Evolutionary conservation across 1,140 invertebrate genomes (phyloP).

Genomic region (Cecropterus lyciades): DNA sequence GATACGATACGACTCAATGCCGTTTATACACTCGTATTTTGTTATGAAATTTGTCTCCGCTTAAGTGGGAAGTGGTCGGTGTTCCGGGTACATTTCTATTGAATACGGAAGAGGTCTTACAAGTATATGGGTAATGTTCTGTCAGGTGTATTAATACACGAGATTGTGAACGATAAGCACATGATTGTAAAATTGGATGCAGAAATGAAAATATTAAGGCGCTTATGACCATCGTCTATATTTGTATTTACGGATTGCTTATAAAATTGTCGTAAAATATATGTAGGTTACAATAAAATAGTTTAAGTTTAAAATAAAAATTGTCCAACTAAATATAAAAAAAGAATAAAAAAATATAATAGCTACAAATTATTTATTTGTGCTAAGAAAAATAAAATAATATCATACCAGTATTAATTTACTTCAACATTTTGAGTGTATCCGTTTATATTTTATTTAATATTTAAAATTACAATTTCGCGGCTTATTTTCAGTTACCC

Average conservation of each 20-base stretch:
- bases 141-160: conserved; percentile 1
- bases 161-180: background rate
- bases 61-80: conserved; percentile 17
- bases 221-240: background rate
- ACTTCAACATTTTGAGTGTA: too few species aligned
- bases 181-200: background rate
- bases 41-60: conserved; percentile 24
- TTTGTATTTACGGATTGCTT: background rate
- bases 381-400: too few species aligned
- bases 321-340: too few species aligned
- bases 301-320: too few species aligned
- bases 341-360: too few species aligned
- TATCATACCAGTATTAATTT: too few species aligned
- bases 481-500: too few species aligned
- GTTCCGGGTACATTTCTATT: conserved; percentile 24
- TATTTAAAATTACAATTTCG: too few species aligned
- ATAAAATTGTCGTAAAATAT: too few species aligned
- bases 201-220: background rate
- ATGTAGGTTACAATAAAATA: too few species aligned
- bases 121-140: conserved; percentile 1
- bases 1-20: conserved; percentile 8
- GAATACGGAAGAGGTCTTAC: conserved; percentile 10
- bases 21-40: conserved; percentile 6
- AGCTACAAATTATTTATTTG: too few species aligned
- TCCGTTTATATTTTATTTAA: too few species aligned